Conservation (phyloP, 2,113 vertebrate genomes). For the Sylvilagus bachmani region DNA sequence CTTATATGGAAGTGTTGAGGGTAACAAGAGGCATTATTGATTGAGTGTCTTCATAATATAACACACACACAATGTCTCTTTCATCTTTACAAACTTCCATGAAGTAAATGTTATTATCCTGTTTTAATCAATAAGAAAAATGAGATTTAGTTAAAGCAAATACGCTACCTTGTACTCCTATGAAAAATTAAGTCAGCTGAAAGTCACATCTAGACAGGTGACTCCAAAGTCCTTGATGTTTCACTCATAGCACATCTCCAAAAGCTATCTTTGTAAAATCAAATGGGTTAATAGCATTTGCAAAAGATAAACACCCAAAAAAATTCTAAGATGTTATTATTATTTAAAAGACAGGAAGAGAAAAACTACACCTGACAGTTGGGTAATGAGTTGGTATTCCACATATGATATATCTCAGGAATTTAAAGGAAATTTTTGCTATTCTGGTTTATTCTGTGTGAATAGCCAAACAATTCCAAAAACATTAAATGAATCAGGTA, state of each 20-base stretch:
- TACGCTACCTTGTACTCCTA: not conserved
- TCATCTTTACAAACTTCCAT: not conserved
- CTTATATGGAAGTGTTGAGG: not conserved
- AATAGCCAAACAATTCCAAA: not conserved
- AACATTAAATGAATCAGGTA: constrained; percentile 7
- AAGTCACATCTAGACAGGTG: not conserved
- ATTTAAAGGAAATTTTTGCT: not conserved
- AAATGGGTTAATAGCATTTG: not conserved
- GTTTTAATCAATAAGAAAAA: not conserved
- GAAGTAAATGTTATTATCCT: not conserved
- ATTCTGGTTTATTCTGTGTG: not conserved
- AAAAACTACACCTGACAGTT: constrained; percentile 13
- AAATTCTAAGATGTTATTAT: not conserved
- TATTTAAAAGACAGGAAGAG: constrained; percentile 15
- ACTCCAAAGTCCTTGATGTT: not conserved
- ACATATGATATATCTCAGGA: not conserved
- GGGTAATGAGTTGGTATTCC: not conserved
- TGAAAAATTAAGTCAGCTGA: not conserved
- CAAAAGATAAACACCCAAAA: not conserved
- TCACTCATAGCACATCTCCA: rapidly evolving
- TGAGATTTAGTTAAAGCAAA: not conserved
- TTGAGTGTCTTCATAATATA: not conserved
- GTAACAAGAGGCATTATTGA: not conserved
- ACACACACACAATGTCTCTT: not conserved
- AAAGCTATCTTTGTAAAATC: not conserved